Base-by-base conservation (phyloP, 2,113 vertebrate species). In the Dicaeum eximium region DNA sequence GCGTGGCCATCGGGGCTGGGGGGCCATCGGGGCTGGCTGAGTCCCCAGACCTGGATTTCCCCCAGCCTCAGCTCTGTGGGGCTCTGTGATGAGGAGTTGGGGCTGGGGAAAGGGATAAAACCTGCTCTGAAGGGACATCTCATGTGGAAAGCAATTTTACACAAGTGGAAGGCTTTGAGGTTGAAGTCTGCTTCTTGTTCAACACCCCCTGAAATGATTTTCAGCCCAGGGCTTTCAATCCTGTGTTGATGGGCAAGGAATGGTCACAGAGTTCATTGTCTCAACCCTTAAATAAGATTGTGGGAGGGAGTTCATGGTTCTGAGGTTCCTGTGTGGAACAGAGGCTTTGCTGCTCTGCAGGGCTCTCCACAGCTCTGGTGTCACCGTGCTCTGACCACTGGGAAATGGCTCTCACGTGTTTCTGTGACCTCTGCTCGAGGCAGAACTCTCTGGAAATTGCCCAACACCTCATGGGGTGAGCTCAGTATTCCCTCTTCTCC, bases 361-460 rank as follows among this genome's bases (percentile, higher is more conserved):
- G 48, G 20, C 20, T 23, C 45, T 18, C 16, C 15, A 0, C 5
- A 15, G 71, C 33, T 35, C 74, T 62, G 94, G 5, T 38, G 38
- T 38, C 62, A 17, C 53, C 1, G 3, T 30, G 80, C 12, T 13
- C 35, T 30, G 28, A 6, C 24, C 28, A 1, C n/a, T 18, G 35
- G 57, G 50, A 27, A 70, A 44, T 0, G n/a, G 3, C 10, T n/a
- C 7, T 10, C 65, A 3, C 0, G 0, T 3, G 7, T 14, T 70
- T 17, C 64, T 61, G 23, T 5, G n/a, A 11, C 50, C 28, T 33
- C 47, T 62, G 27, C 77, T 50, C 18, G 20, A 42, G 67, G 67
- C 62, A 80, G 53, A 40, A 27, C 21, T 42, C 40, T 61, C 53
- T 7, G 2, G 24, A 15, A 35, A 3, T 11, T 45, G 64, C 56